These are phyloP conservation scores for Adela reaumurella DNA, from an alignment of 2,888 invertebrate species.

Conservation along the genomic window DNA sequence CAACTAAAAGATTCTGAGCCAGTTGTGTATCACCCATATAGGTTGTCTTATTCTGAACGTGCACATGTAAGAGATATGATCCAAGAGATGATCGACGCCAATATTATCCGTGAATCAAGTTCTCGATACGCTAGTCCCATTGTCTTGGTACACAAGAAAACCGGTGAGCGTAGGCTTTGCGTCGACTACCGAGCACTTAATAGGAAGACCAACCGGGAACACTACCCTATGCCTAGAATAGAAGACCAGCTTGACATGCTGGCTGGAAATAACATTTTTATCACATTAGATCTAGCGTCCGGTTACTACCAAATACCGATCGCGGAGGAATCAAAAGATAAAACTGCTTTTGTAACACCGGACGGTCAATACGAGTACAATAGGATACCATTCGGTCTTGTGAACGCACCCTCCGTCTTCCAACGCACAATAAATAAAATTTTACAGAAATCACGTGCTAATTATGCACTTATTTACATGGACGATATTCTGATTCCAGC, in stretches of 20 bases:
- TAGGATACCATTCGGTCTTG: too few species aligned
- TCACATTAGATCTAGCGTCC: conserved; percentile 18
- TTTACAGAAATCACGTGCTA: too few species aligned
- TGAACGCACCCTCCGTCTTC: too few species aligned
- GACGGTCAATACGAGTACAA: too few species aligned
- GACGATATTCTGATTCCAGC: too few species aligned
- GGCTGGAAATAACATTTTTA: conserved; percentile 17
- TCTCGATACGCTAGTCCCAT: conserved; percentile 17
- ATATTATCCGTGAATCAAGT: conserved; percentile 4
- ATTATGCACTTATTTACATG: too few species aligned
- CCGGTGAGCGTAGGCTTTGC: conserved; percentile 12
- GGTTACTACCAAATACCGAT: conserved; percentile 23
- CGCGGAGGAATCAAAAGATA: conserved; percentile 14
- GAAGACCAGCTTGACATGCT: conserved; percentile 19
- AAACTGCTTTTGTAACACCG: conserved; percentile 20
- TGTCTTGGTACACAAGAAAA: conserved; percentile 15
- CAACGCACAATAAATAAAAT: too few species aligned
- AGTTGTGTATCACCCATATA: conserved; percentile 1
- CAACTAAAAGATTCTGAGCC: conserved; percentile 6
- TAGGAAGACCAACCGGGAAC: conserved; percentile 14
- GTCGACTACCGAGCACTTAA: conserved; percentile 9
- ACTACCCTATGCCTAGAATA: conserved; percentile 16
- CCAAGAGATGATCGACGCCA: background rate
- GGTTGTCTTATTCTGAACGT: conserved; percentile 4
- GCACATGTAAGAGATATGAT: conserved; percentile 2